Base-by-base conservation (phyloP, 1,140 invertebrate genomes). In the Cydia strobilella region DNA sequence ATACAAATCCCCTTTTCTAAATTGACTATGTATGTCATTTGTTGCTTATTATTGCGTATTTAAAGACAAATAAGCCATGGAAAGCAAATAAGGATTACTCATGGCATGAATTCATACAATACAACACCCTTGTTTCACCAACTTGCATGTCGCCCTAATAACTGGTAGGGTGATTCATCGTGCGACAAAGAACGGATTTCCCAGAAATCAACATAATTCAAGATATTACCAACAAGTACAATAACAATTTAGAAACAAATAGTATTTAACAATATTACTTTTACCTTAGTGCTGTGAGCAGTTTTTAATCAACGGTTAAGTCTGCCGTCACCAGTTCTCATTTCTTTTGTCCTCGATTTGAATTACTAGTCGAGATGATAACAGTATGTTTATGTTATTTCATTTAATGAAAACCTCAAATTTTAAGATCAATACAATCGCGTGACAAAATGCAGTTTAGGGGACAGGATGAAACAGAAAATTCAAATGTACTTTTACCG, bases 161-260 rank as follows among this genome's bases (percentile, higher is more conserved):
- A 80, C 86, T 86, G 79, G 80, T 80, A 76, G 77, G 89, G 85
- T 91, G 89, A 91, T 83, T 91, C 89, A 91, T 88, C 87, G 85
- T 80, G 82, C 82, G 79, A 83, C 82, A 80, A 82, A 86, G 81
- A 84, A 80, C 77, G 78, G 80, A 80, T 81, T 86, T 86, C 81
- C 83, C 84, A 73, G 51, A 73, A 51, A 54, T 20, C 12, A 51
- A 73, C 31, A 59, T 27, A 42, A 45, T 66, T 39, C 65, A 39
- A 18, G 31, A 69, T 18, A 69, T 42, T 15, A 31, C 27, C 1
- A 20, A 42, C 31, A 39, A n/a, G 18, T 18, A 42, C 5, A 10
- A n/a, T 23, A 39, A 39, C 3, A 12, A 10, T 59, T 59, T n/a
- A 23, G 6, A 20, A 20, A 59, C 51, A 18, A 54, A 54, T 54